Percentiles rank a stretch among this genome's conserved stretches.
Evolutionary conservation across 2,113 vertebrate genomes (phyloP).

Genomic region (Aegotheles bennettii): DNA sequence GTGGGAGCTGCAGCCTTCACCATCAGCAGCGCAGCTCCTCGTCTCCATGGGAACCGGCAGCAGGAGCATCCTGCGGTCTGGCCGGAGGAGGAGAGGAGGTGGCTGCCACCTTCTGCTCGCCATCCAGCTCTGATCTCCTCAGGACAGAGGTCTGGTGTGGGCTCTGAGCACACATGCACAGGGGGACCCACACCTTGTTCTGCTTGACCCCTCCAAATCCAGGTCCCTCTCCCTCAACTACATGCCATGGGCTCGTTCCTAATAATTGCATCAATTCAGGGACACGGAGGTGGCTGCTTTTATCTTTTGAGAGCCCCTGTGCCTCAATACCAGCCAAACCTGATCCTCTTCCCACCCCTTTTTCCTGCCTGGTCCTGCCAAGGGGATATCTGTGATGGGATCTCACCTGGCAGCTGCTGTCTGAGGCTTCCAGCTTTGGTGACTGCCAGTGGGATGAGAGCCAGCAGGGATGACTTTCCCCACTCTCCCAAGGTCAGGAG

Average conservation of each 20-base stretch:
- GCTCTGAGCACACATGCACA: background rate
- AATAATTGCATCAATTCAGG: rapidly evolving
- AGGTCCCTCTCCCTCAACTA: background rate
- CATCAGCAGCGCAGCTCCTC: background rate
- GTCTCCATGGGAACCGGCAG: slow-evolving; percentile 75
- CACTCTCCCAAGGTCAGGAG: background rate
- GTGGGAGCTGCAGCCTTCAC: background rate
- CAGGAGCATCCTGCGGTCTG: background rate
- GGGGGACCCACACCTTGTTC: background rate
- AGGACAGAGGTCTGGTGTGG: background rate
- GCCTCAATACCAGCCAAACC: background rate
- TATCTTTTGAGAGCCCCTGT: background rate
- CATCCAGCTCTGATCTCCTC: background rate
- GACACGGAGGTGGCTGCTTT: background rate
- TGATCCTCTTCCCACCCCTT: background rate
- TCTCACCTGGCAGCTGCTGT: background rate
- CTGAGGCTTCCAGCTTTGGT: background rate
- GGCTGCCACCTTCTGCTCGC: background rate
- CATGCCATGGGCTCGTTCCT: background rate
- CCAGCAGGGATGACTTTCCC: background rate
- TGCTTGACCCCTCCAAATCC: background rate
- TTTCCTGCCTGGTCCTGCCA: background rate
- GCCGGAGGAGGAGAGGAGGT: background rate
- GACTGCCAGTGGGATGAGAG: background rate
- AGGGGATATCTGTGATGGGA: background rate